Conservation (phyloP, 2,113 vertebrate genomes). For the Crocuta crocuta region DNA sequence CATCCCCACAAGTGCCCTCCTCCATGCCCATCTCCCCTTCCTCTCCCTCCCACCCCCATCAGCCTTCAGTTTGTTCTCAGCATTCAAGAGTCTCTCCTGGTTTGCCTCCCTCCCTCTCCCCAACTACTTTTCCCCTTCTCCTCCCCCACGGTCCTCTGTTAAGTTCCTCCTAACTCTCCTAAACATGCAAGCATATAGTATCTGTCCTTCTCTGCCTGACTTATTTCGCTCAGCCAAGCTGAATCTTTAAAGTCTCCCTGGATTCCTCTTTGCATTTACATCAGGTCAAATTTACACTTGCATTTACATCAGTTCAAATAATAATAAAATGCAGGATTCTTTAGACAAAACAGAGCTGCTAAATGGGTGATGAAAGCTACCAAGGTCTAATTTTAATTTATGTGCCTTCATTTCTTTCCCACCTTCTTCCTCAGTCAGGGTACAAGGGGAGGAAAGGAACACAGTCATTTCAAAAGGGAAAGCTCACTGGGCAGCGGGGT, state of each 20-base stretch:
- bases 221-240: neutral
- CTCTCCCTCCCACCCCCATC: too few species aligned
- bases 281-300: neutral
- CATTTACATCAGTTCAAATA: neutral
- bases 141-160: too few species aligned
- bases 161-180: too few species aligned
- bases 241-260: neutral
- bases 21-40: too few species aligned
- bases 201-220: too few species aligned
- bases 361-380: neutral
- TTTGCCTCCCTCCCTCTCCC: too few species aligned
- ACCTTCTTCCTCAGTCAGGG: neutral
- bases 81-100: too few species aligned
- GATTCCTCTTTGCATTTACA: neutral
- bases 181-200: too few species aligned
- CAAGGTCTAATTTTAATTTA: neutral
- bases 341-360: neutral
- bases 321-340: neutral
- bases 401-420: neutral
- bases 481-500: neutral
- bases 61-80: too few species aligned
- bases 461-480: neutral
- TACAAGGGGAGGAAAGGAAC: neutral
- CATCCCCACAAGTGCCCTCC: too few species aligned
- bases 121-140: too few species aligned